Evolutionary conservation across 2,888 invertebrate genomes (phyloP), one percentile per base, ranked within the genome.

Genomic region (Galeruca laticollis): DNA sequence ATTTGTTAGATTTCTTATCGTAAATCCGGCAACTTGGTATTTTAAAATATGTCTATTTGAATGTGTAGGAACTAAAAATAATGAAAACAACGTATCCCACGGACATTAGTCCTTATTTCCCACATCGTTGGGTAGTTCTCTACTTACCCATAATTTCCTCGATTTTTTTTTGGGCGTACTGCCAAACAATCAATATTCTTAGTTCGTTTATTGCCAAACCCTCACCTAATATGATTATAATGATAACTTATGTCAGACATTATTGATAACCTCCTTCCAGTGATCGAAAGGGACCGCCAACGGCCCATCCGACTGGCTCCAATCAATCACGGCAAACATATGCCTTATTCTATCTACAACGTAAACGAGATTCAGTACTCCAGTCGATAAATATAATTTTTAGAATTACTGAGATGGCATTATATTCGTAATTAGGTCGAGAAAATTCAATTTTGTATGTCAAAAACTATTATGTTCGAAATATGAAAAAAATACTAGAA

Each of bases 181-280:
- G 31, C 67, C 33, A 47, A 66, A 73, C 69, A 78, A 81, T 81
- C 80, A 80, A 80, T 80, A 81, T 78, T 78, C 73, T 72, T 75
- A 71, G 73, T 78, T 77, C 76, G 77, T 77, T 72, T 75, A 75
- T 78, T 75, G 75, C 76, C 80, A 68, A 78, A 78, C 76, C 76
- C 75, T 76, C 81, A 11, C 33, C 79, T 83, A 83, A 83, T 83
- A 81, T 80, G 83, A 83, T 83, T 83, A 83, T 83, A 83, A 83
- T 83, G 82, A 84, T 83, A 84, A 83, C 79, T 79, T 80, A 77
- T 78, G 83, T 82, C 83, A 82, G 80, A 80, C 79, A 78, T 82
- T 82, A 83, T 82, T 82, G 83, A 84, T 82, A 82, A 80, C 78
- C 77, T 76, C 75, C 77, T 67, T 72, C 67, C 62, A 65, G 76